A percentile compares a stretch with the other conserved stretches of the same genome.
Evolutionary conservation across 2,888 invertebrate genomes (phyloP).

Genomic region (Lycaena phlaeas): DNA sequence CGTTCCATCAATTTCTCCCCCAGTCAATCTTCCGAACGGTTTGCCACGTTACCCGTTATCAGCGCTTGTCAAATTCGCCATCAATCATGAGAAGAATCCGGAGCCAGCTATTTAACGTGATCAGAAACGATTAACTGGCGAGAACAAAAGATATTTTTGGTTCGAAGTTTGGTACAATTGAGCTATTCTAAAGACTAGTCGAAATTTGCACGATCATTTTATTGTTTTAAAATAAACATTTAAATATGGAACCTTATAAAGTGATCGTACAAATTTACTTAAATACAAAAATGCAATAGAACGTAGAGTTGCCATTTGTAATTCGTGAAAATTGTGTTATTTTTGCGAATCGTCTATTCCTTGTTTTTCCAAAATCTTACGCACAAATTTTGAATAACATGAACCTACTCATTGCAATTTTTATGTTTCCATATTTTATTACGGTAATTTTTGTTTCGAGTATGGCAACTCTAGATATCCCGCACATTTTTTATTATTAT

Average conservation of each 20-base stretch:
- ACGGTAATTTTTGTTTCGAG: slow-evolving; percentile 4
- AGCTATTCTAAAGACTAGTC: slow-evolving; percentile 22
- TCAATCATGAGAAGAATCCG: slow-evolving; percentile 53
- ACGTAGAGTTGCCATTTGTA: slow-evolving; percentile 10
- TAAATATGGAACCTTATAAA: not conserved
- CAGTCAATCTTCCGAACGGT: slow-evolving; percentile 50
- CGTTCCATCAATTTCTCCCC: slow-evolving; percentile 35
- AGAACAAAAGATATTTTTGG: slow-evolving; percentile 51
- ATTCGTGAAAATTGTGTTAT: not conserved
- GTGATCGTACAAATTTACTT: slow-evolving; percentile 11
- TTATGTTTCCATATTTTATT: slow-evolving; percentile 1
- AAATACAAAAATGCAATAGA: slow-evolving; percentile 12
- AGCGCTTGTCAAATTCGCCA: slow-evolving; percentile 46
- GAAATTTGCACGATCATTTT: slow-evolving; percentile 18
- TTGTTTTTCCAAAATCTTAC: too few species aligned
- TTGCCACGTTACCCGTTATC: slow-evolving; percentile 48
- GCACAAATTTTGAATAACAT: too few species aligned
- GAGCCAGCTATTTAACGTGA: slow-evolving; percentile 35
- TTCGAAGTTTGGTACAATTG: slow-evolving; percentile 28
- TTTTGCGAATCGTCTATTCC: not conserved
- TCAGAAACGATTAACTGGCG: slow-evolving; percentile 42
- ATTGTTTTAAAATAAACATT: slow-evolving; percentile 3
- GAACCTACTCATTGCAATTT: too few species aligned
- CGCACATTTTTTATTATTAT: slow-evolving; percentile 29
- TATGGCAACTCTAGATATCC: slow-evolving; percentile 23